Evolutionary conservation across 1,140 invertebrate species (phyloP).

Genomic region (Drosophila lini): DNA sequence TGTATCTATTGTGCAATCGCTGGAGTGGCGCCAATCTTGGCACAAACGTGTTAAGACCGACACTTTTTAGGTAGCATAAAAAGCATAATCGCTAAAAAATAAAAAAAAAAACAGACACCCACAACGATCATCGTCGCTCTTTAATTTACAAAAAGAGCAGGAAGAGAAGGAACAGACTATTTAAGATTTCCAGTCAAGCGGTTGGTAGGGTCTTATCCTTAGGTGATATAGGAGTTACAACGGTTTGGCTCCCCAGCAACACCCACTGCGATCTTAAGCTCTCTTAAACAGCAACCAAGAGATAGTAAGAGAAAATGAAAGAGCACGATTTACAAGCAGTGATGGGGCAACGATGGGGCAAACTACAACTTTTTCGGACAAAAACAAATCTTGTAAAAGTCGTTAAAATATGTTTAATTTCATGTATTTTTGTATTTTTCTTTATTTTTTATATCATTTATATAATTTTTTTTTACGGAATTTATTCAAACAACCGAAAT

Average conservation of each 20-base stretch:
- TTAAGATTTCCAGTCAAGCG: not conserved
- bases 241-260: not conserved
- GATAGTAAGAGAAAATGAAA: not conserved
- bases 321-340: not conserved
- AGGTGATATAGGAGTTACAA: not conserved
- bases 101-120: not conserved
- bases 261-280: not conserved
- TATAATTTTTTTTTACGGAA: no score
- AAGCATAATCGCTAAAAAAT: slow-evolving; percentile 15
- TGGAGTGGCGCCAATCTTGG: slow-evolving; percentile 39
- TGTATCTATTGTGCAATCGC: slow-evolving; percentile 32
- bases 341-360: not conserved
- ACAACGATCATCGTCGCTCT: slow-evolving; percentile 9
- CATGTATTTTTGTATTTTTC: no score
- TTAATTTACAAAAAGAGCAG: not conserved
- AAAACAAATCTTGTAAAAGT: not conserved
- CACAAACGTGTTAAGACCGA: slow-evolving; percentile 33
- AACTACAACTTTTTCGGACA: not conserved
- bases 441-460: no score
- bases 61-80: slow-evolving; percentile 32
- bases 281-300: not conserved
- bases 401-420: not conserved
- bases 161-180: not conserved
- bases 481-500: no score
- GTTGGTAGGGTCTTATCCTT: not conserved